phyloP scores from a whole-genome alignment of 1,140 invertebrate genomes.

The Cherax quadricarinatus region DNA sequence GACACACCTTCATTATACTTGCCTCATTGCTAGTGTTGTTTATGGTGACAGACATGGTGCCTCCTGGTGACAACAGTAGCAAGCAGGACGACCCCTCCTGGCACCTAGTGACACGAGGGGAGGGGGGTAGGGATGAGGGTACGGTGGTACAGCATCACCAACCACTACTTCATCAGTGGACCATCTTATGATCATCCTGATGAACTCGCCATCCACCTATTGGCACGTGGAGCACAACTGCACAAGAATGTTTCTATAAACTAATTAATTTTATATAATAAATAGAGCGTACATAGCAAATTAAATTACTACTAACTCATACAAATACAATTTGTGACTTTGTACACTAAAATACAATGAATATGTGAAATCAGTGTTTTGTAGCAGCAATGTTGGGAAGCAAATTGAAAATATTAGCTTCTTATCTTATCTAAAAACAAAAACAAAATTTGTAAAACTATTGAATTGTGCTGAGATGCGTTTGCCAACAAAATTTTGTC shows the following conservation, averaged over 20 bases:
- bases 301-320: background rate
- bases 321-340: background rate
- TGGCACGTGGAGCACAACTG: slow-evolving; percentile 31
- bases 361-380: background rate
- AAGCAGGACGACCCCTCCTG: background rate
- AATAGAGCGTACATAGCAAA: slow-evolving; percentile 14
- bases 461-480: background rate
- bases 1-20: too few species aligned
- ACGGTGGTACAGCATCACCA: background rate
- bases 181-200: background rate
- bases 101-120: background rate
- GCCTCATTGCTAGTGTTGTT: too few species aligned
- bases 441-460: background rate
- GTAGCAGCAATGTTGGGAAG: background rate
- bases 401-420: background rate
- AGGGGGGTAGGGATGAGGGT: background rate
- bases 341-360: background rate
- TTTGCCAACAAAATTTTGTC: background rate
- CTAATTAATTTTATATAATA: slow-evolving; percentile 17
- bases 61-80: background rate
- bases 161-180: background rate
- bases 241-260: background rate
- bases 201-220: background rate
- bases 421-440: background rate
- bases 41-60: too few species aligned